Evolutionary conservation across 1,140 invertebrate species (phyloP).

Genomic region (Trichomalopsis sarcophagae): DNA sequence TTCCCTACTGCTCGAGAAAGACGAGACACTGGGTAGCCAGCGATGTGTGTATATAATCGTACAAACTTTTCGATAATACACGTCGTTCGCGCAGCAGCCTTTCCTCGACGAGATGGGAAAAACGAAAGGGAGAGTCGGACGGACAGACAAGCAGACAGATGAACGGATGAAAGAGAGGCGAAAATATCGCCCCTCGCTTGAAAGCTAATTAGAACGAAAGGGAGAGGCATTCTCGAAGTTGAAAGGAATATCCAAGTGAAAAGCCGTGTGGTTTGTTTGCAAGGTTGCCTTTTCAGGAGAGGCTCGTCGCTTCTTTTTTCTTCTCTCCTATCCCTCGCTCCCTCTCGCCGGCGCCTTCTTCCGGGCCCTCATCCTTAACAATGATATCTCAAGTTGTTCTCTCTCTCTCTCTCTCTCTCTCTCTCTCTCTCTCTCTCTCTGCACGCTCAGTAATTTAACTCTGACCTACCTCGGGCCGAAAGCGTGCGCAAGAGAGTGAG

Average conservation of each 20-base stretch:
- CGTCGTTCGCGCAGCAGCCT: too few relatives aligned
- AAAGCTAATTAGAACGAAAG: constrained; percentile 42
- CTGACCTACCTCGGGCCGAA: constrained; percentile 19
- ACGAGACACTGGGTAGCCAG: too few relatives aligned
- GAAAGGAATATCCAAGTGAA: constrained; percentile 15
- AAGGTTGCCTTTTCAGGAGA: constrained; percentile 8
- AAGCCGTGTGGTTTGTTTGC: constrained; percentile 18
- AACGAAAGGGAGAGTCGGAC: neutral
- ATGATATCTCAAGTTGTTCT: constrained; percentile 19
- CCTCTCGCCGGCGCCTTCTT: neutral
- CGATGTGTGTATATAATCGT: too few relatives aligned
- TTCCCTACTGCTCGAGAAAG: too few relatives aligned
- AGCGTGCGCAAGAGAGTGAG: constrained; percentile 3
- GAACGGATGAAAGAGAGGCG: neutral
- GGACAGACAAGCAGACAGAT: neutral
- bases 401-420: neutral
- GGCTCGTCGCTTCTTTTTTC: neutral
- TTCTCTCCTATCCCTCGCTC: too few relatives aligned
- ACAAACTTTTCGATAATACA: too few relatives aligned
- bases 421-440: neutral
- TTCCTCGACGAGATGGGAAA: neutral
- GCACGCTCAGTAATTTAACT: constrained; percentile 31
- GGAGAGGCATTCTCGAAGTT: neutral
- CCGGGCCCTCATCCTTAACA: constrained; percentile 11
- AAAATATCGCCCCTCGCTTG: neutral